A percentile compares a stretch with the other conserved stretches of the same genome.
These are phyloP conservation scores for Apostichopus japonicus DNA, from an alignment of 35 echinoderm and acorn worm species.

Conservation along the genomic window DNA sequence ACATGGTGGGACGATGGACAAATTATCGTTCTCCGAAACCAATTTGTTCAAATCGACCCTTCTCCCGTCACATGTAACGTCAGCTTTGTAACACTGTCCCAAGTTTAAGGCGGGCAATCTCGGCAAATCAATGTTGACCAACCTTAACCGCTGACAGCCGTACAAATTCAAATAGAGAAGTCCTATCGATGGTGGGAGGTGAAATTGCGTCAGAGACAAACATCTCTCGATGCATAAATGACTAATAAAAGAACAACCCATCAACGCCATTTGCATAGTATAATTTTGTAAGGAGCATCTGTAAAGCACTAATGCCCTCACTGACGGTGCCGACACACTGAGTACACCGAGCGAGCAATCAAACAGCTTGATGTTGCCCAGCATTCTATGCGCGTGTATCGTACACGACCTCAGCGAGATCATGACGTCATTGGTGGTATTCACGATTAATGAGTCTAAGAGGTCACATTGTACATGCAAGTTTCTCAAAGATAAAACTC, in stretches of 20 bases:
- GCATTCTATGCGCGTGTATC: conserved; percentile 67
- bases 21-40: neutral
- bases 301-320: conserved; percentile 75
- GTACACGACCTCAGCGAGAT: conserved; percentile 75
- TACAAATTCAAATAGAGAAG: conserved; percentile 85
- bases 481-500: conserved; percentile 66
- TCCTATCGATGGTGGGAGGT: conserved; percentile 46
- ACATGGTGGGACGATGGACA: conserved; percentile 16
- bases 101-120: conserved; percentile 71
- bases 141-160: conserved; percentile 68
- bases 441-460: conserved; percentile 74
- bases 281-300: conserved; percentile 89
- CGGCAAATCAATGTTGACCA: conserved; percentile 64
- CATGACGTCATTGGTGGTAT: conserved; percentile 76
- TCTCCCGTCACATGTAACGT: neutral
- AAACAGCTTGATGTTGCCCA: conserved; percentile 73
- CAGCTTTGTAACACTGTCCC: conserved; percentile 73
- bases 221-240: conserved; percentile 93
- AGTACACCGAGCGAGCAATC: conserved; percentile 85
- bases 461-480: conserved; percentile 78
- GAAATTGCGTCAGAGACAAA: conserved; percentile 59
- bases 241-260: conserved; percentile 70
- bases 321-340: conserved; percentile 69
- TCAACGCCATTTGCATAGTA: conserved; percentile 77
- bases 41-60: conserved; percentile 2